A percentile compares a stretch with the other conserved stretches of the same genome.
Evolutionary conservation across 2,113 vertebrate species (phyloP).

Genomic region (Oryzias celebensis): DNA sequence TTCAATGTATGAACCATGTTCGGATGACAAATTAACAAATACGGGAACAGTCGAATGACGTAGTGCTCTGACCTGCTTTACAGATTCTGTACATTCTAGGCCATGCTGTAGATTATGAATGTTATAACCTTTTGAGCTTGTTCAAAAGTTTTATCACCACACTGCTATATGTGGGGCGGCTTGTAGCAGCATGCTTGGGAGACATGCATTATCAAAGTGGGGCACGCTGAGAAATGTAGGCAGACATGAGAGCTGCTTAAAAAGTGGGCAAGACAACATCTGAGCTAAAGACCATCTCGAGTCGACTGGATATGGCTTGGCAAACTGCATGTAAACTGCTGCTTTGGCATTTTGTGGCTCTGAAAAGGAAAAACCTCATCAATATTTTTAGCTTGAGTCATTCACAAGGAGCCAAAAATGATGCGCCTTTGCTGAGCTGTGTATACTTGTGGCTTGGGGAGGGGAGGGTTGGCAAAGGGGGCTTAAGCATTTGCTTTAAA

Average conservation of each 20-base stretch:
- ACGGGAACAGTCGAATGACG: neutral
- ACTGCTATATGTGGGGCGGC: constrained; percentile 51
- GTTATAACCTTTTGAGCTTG: constrained; percentile 58
- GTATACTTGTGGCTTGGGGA: constrained; percentile 48
- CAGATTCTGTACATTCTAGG: constrained; percentile 17
- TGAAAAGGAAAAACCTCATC: neutral
- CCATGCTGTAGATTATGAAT: constrained; percentile 16
- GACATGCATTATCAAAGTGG: constrained; percentile 61
- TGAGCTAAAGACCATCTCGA: constrained; percentile 15
- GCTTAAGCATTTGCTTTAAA: neutral
- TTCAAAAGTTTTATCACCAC: constrained; percentile 19
- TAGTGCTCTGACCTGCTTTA: constrained; percentile 17
- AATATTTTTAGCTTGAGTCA: constrained; percentile 13
- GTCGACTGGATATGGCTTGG: constrained; percentile 40
- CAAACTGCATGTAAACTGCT: constrained; percentile 12
- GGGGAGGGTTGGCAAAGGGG: neutral
- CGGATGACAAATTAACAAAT: neutral
- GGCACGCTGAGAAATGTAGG: constrained; percentile 47
- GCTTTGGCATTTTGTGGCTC: constrained; percentile 20
- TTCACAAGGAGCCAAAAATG: constrained; percentile 13
- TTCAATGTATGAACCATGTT: too few relatives aligned
- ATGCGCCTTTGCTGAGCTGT: constrained; percentile 37
- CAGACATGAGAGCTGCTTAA: constrained; percentile 25
- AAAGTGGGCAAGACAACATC: constrained; percentile 30
- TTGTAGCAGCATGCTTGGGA: constrained; percentile 44